phyloP scores from a whole-genome alignment of 2,888 invertebrate genomes.

The Volucella bombylans region DNA sequence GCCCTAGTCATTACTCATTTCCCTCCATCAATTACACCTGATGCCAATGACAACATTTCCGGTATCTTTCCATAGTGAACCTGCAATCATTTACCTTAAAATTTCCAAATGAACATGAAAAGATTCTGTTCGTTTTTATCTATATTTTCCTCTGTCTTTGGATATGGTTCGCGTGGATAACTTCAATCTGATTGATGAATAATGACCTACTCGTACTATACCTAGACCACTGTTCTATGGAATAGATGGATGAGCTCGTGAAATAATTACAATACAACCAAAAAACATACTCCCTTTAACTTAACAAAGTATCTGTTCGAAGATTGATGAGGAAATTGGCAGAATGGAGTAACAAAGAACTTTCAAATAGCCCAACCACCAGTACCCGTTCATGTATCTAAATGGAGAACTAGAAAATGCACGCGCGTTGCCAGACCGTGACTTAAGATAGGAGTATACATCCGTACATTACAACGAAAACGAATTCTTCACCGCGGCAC shows the following conservation, averaged over 20 bases:
- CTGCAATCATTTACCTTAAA: constrained; percentile 5
- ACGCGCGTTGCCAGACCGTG: constrained; percentile 60
- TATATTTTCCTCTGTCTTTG: neutral
- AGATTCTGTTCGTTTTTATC: neutral
- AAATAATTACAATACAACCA: constrained; percentile 44
- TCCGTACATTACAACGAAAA: constrained; percentile 22
- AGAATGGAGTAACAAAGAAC: constrained; percentile 37
- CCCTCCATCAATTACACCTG: constrained; percentile 61
- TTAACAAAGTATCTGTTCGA: neutral
- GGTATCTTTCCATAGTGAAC: constrained; percentile 7
- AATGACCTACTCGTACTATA: constrained; percentile 22
- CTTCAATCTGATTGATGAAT: constrained; percentile 62
- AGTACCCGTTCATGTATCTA: neutral
- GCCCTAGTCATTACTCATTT: constrained; percentile 49
- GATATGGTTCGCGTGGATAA: constrained; percentile 31
- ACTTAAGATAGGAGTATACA: constrained; percentile 18
- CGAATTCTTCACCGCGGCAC: constrained; percentile 24
- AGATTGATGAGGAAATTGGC: constrained; percentile 61
- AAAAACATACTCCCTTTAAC: neutral
- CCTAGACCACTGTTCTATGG: constrained; percentile 12
- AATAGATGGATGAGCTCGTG: constrained; percentile 50
- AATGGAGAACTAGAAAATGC: constrained; percentile 50
- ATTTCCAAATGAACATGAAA: neutral
- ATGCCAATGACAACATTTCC: constrained; percentile 17
- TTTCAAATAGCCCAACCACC: neutral